Percentiles rank a stretch among this genome's conserved stretches.
These are phyloP conservation scores for Campoletis raptor DNA, from an alignment of 2,888 invertebrate genomes.

Conservation along the genomic window DNA sequence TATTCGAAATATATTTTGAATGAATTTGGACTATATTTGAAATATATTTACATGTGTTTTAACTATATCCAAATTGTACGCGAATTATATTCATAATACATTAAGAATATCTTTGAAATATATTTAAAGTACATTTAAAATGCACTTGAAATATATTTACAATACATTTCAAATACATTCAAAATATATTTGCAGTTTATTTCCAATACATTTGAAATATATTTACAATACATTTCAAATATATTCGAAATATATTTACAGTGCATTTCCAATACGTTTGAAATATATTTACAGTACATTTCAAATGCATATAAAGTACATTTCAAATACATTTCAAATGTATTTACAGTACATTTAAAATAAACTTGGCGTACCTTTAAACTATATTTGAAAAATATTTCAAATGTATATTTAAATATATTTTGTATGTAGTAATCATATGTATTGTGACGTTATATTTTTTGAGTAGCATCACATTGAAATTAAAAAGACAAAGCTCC, in stretches of 20 bases:
- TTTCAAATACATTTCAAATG: too few species aligned
- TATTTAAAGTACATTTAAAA: neutral
- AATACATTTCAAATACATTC: too few species aligned
- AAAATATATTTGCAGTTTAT: neutral
- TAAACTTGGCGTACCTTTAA: too few species aligned
- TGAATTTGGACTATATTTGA: neutral
- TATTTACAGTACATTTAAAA: too few species aligned
- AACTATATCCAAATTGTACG: neutral
- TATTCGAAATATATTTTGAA: neutral
- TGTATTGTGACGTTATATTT: too few species aligned
- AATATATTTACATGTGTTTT: neutral
- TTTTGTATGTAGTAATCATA: too few species aligned
- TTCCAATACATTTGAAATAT: neutral
- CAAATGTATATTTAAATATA: too few species aligned
- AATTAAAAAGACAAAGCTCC: too few species aligned
- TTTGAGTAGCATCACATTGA: too few species aligned
- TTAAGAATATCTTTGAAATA: neutral
- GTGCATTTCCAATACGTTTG: neutral
- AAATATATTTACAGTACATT: neutral
- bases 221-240: neutral
- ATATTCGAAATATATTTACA: neutral
- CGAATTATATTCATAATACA: neutral
- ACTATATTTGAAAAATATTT: too few species aligned
- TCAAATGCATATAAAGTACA: neutral
- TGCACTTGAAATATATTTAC: neutral